Evolutionary conservation across 2,888 invertebrate genomes (phyloP), one percentile per base, ranked within the genome.

Genomic region (Tetropium fuscum): DNA sequence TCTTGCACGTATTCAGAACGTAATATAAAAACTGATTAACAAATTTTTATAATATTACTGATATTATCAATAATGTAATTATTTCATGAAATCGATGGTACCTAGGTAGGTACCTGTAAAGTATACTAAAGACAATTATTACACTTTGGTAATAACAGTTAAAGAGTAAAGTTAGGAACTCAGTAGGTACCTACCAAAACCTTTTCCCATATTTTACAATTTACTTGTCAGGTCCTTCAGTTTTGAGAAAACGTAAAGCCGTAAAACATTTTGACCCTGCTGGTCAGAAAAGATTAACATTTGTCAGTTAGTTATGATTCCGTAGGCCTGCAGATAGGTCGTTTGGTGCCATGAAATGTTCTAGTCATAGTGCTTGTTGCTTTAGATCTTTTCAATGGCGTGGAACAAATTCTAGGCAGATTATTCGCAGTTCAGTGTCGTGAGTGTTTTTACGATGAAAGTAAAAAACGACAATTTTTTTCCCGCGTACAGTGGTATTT

Each of bases 231-330:
- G 40, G 25, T 36, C 44, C 38, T 59, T 55, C 62, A 55, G 15
- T 63, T 58, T 57, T 63, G 58, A 45, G 58, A 61, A 60, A 60
- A 62, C 53, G 62, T 64, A 60, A 63, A 63, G 53, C 59, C 66
- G 63, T 64, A 68, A 67, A 68, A 66, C 55, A 53, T 45, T 53
- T 53, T 38, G 34, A 44, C 63, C 60, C 27, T 44, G 53, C 53
- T 47, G 51, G 44, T 20, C 43, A 45, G 30, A 27, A 18, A 47
- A 49, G 60, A 51, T 36, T 58, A 56, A 47, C 44, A 54, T 68
- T 68, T 58, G 62, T 54, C 58, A 53, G 60, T 53, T 45, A 53
- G 58, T 40, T 54, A 32, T 44, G 49, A 49, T 30, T 22, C 51
- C 48, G 58, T 48, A 47, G 64, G 60, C 49, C 60, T 44, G 48